Evolutionary conservation across 2,888 invertebrate genomes (phyloP).

Genomic region (Anoplius nigerrimus): DNA sequence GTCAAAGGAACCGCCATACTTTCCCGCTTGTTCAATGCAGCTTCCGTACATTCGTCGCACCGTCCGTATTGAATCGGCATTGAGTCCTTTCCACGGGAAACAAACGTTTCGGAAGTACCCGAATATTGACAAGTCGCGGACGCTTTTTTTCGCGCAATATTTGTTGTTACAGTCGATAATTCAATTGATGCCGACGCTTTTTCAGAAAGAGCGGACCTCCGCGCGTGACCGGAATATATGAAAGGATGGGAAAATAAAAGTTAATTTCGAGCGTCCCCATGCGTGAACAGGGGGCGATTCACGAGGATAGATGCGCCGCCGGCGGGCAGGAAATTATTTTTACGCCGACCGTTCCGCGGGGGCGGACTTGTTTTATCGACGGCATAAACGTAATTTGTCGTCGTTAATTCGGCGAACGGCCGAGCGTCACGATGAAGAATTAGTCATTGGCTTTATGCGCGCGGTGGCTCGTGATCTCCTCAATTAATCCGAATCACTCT

Average conservation of each 20-base stretch:
- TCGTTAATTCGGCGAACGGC: conserved; percentile 19
- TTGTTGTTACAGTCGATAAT: too few species aligned
- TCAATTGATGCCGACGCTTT: background rate
- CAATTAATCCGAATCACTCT: conserved; percentile 29
- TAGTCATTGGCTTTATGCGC: conserved; percentile 17
- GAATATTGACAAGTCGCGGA: too few species aligned
- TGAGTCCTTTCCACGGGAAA: too few species aligned
- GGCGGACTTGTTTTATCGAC: conserved; percentile 23
- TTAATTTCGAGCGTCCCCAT: conserved; percentile 14
- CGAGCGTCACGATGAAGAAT: conserved; percentile 18
- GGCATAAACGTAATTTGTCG: conserved; percentile 26
- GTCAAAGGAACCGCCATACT: too few species aligned
- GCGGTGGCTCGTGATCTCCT: conserved; percentile 12
- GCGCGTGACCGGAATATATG: conserved; percentile 26
- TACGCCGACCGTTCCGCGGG: conserved; percentile 28
- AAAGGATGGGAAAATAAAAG: conserved; percentile 29
- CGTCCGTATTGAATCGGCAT: too few species aligned
- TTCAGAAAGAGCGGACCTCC: background rate
- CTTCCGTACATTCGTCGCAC: too few species aligned
- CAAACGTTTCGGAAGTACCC: too few species aligned
- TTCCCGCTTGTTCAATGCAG: too few species aligned
- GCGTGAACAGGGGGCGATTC: too few species aligned
- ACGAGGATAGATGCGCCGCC: conserved; percentile 20
- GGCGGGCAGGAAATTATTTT: conserved; percentile 29
- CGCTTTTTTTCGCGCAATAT: too few species aligned